Conservation (phyloP, 2,113 vertebrate species). For the Gymnocephalus cernua region DNA sequence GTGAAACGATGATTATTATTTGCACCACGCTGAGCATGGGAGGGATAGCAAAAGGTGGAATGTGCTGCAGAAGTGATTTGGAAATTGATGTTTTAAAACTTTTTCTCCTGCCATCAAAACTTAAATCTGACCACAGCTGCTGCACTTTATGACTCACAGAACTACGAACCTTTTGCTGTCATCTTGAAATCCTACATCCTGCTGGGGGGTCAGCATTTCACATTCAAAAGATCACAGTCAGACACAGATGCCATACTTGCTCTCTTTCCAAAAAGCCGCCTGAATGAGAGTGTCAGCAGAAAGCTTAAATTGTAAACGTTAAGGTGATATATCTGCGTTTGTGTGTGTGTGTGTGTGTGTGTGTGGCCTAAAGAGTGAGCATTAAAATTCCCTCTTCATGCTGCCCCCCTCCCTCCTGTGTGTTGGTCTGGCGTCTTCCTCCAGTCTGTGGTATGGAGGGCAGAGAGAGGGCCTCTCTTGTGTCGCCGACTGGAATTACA, state of each 20-base stretch:
- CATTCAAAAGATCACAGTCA: slow-evolving; percentile 25
- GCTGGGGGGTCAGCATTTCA: slow-evolving; percentile 19
- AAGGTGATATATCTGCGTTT: slow-evolving; percentile 55
- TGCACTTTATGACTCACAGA: slow-evolving; percentile 20
- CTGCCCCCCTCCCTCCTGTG: slow-evolving; percentile 33
- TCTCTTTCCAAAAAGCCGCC: slow-evolving; percentile 44
- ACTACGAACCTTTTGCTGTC: slow-evolving; percentile 30
- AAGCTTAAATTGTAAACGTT: slow-evolving; percentile 54
- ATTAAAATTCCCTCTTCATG: slow-evolving; percentile 63
- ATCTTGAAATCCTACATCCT: slow-evolving; percentile 44
- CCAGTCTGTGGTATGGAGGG: slow-evolving; percentile 78
- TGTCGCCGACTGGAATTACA: slow-evolving; percentile 77
- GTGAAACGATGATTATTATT: background rate
- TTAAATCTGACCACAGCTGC: slow-evolving; percentile 9
- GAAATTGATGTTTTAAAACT: background rate
- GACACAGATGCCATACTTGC: slow-evolving; percentile 15
- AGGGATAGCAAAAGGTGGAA: slow-evolving; percentile 1
- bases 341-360: slow-evolving; percentile 9
- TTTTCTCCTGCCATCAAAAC: background rate
- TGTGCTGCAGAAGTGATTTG: slow-evolving; percentile 5
- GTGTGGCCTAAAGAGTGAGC: slow-evolving; percentile 41
- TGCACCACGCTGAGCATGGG: background rate
- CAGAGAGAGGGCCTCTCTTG: slow-evolving; percentile 68
- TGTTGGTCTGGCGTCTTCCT: slow-evolving; percentile 66
- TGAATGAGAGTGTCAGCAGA: slow-evolving; percentile 59